These are phyloP conservation scores for Centropus bengalensis DNA, from an alignment of 2,113 vertebrate genomes.

Conservation along the genomic window DNA sequence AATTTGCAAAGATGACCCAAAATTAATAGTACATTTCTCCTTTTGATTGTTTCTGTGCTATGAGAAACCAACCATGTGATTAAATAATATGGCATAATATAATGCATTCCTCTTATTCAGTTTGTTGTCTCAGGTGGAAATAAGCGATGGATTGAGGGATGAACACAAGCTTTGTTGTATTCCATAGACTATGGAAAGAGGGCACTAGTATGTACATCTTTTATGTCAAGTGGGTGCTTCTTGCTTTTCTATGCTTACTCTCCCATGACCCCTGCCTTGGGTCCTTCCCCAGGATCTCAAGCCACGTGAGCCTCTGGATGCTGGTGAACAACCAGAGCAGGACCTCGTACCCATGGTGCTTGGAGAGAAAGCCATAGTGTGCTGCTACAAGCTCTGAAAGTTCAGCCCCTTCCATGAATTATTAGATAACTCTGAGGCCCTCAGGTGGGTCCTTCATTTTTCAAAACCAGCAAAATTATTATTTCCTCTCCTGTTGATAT, in stretches of 20 bases:
- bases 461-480: not conserved
- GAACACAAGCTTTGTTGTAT: not conserved
- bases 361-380: not conserved
- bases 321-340: not conserved
- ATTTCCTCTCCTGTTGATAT: not conserved
- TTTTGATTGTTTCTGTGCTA: not conserved
- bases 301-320: fast-evolving
- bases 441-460: not conserved
- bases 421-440: not conserved
- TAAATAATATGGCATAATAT: not conserved
- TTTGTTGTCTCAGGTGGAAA: not conserved
- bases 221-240: not conserved
- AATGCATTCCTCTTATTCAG: not conserved
- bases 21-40: not conserved
- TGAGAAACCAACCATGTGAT: not conserved
- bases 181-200: not conserved
- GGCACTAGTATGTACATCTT: fast-evolving
- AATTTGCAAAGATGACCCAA: not conserved
- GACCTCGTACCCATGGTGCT: fast-evolving
- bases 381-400: not conserved
- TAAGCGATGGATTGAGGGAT: not conserved
- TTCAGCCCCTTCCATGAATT: not conserved
- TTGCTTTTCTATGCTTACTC: not conserved
- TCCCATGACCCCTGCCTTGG: fast-evolving
- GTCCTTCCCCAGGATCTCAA: not conserved